Base-by-base conservation (phyloP, 2,797 vertebrate genomes). In the Mus caroli region DNA sequence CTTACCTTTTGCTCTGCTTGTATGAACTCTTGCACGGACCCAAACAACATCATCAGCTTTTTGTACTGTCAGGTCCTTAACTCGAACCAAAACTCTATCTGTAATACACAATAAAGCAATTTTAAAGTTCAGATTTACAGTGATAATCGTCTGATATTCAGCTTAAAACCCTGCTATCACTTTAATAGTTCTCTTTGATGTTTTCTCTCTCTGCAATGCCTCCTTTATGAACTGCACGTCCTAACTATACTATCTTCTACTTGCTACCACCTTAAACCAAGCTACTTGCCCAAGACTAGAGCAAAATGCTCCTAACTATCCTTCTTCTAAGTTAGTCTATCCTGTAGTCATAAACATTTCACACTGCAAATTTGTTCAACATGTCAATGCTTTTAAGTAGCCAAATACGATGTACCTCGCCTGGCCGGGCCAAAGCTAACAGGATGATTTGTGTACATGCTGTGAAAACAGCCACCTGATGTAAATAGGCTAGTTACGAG, bases 1-100 rank as follows among this genome's bases (percentile, higher is more conserved):
- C 98, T 99, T 99, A 99, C 99, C 99, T 99, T 99, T 99, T 96
- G 99, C 99, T 99, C 99, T 99, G 98, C 99, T 99, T 98, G 99
- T 99, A 98, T 99, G 99, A 98, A 99, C 98, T 97, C 99, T 99
- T 98, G 99, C 99, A 78, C 99, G 99, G 62, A 99, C 98, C 99
- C 99, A 99, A 97, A 99, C 99, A 97, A 99, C 98, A 98, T 99
- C 98, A 98, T 99, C 99, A 92, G 99, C 99, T 98, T 98, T 99
- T 96, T 99, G 98, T 79, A 98, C 94, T 31, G 99, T 99, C 97
- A 99, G 98, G 88, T 99, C 99, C 97, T 99, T 99, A 98, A 99
- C 97, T 9, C 98, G 99, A 97, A 99, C 98, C 98, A 99, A 98
- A 90, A 98, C 97, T 98, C 99, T 98, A 97, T 99, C 99, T 99